Evolutionary conservation across 1,140 invertebrate genomes (phyloP), one percentile per base, ranked within the genome.

Genomic region (Hylaeus volcanicus): DNA sequence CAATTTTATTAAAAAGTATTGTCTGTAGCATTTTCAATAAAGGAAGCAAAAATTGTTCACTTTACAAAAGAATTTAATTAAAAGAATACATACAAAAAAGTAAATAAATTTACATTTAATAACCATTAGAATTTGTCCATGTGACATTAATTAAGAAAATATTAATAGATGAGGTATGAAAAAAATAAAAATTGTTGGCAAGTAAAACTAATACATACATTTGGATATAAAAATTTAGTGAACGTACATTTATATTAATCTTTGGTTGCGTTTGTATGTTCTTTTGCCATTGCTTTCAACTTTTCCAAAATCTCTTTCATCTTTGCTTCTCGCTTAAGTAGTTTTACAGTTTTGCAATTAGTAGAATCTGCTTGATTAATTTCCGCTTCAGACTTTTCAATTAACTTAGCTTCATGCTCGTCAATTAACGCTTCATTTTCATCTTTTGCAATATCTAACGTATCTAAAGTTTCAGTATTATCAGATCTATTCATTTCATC

Each of bases 311-410:
- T 79, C 64, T 88, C 84, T 66, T 85, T 85, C 79, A 88, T 88
- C 61, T 91, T 91, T 55, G 82, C 83, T 70, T 88, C 85, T 6
- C 87, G 78, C 72, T 85, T 91, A 14, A 61, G 51, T 53, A 82
- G 43, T 66, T 87, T 86, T 5, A 65, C 43, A 37, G 69, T 12
- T 76, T 82, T 87, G 39, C 37, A 64, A 56, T 78, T 61, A 14
- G 51, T 45, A 11, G 51, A 55, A 43, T 64, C 68, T 5, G 5
- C n/a, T 60, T 43, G 5, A 61, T 61, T 26, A 39, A 3, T 53
- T 41, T 71, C 39, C n/a, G 3, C 11, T 37, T 48, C 8, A 5
- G 11, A 64, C 5, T 41, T 15, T n/a, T 43, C 61, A 41, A 12
- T 8, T 26, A 1, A 2, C n/a, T 3, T 5, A 11, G 6, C 4